Base-by-base conservation (phyloP, 2,888 invertebrate species). In the Cryptus viduatorius region DNA sequence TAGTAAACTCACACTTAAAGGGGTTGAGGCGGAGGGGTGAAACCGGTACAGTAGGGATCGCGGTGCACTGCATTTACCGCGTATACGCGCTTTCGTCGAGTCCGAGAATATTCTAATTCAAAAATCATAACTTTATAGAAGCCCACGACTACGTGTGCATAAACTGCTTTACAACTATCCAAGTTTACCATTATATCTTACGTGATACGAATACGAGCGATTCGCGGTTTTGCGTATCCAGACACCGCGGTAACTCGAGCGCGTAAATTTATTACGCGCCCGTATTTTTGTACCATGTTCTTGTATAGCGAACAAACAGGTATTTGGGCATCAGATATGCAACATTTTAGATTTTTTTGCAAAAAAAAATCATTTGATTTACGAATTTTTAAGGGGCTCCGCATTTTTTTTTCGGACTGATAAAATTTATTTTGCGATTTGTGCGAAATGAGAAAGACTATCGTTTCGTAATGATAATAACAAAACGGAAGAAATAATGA, bases 131-230 rank as follows among this genome's bases (percentile, higher is more conserved):
- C 68, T 50, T 68, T 56, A 42, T 64, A 29, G 78, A 72, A 59
- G 59, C 50, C 42, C 56, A 61, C 31, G 24, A 31, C 12, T n/a
- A 42, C 68, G 31, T 72, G 46, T 71, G 46, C 42, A 76, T 50
- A 48, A 29, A 53, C 19, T 31, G 67, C 53, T 50, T 68, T 10
- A 50, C 68, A 50, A 65, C 61, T 75, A 83, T 75, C 83, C 56
- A 42, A 71, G 59, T 75, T 24, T 24, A 65, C 68, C 56, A 16
- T 68, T 61, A 68, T 68, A 48, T 76, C 76, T 37, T 68, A 64
- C 83, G 83, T 71, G 76, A 56, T 61, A 67, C 71, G 83, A 79
- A 83, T 83, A 83, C 83, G 79, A 76, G 76, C 83, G 44, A 19
- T 67, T 42, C 24, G 67, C 24, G 46, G 14, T 19, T 12, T 8